Evolutionary conservation across 1,140 invertebrate genomes (phyloP), one percentile per base, ranked within the genome.

Genomic region (Subanguina moxae): DNA sequence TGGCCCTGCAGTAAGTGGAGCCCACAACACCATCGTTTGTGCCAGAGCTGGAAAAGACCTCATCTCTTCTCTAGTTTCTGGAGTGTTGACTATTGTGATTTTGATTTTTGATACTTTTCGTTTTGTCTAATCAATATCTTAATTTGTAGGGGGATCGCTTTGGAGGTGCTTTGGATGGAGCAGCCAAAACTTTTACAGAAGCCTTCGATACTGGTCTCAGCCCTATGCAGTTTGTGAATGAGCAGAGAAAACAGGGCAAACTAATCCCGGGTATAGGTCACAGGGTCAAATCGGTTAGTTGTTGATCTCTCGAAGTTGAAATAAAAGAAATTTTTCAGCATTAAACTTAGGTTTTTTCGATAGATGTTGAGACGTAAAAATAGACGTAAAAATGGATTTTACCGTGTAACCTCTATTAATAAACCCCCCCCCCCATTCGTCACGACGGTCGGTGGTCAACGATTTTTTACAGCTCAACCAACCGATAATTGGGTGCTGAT

Each of bases 251-350:
- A 78, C 90, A 94, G 82, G 95, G 95, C 0, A 89, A 96, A 84
- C 88, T 97, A 1, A 99, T 99, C 74, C 96, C 98, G 92, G 96
- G 96, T 48, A 98, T 99, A 81, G 95, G 94, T 30, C 92, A 97
- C 85, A 88, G 95, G 70, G 91, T 99, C 8, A 99, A 99, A 85
- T 97, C 94, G 0, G 87, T 89, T 80, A 85, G 86, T 84, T 21
- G 13, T 21, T 43, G 21, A 17, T 56, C 25, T 28, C 11, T 28
- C 8, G 11, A 23, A 30, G 65, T 45, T 9, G 11, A 5, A 11
- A 11, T 38, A 5, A 38, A 38, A 38, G 11, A 38, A 38, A 38
- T 38, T 5, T 38, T 11, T 38, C 32, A 38, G 11, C 32, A 38
- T 38, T 38, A 38, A 38, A 38, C 32, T n/a, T n/a, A n/a, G n/a